phyloP scores from a whole-genome alignment of 2,888 invertebrate species.

The Dastarcus helophoroides region DNA sequence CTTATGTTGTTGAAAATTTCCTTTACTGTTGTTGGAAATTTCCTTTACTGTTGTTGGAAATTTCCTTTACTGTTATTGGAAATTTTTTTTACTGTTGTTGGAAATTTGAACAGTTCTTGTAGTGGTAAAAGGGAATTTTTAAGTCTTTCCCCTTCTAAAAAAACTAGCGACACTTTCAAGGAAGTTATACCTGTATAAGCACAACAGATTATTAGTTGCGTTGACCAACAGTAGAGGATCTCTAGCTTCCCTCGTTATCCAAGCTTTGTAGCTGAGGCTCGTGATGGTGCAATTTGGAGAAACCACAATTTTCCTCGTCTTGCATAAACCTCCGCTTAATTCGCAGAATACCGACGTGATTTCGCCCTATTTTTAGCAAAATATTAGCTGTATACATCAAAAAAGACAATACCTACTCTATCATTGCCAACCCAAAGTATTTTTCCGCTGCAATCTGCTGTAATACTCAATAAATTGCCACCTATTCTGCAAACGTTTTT shows the following conservation, averaged over 20 bases:
- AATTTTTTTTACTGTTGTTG: too few relatives aligned
- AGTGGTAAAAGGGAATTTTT: too few relatives aligned
- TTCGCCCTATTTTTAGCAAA: constrained; percentile 28
- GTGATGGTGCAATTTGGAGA: constrained; percentile 43
- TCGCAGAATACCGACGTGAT: constrained; percentile 32
- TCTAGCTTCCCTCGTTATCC: constrained; percentile 62
- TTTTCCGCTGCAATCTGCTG: constrained; percentile 66
- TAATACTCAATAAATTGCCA: constrained; percentile 53
- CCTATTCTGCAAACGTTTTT: constrained; percentile 49
- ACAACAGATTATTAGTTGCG: constrained; percentile 62
- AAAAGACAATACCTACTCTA: constrained; percentile 37
- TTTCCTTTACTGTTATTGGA: too few relatives aligned
- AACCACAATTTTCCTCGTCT: constrained; percentile 25
- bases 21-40: too few relatives aligned
- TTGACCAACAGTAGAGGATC: constrained; percentile 65
- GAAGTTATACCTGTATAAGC: constrained; percentile 49
- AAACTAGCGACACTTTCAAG: too few relatives aligned
- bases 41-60: too few relatives aligned
- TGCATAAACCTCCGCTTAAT: constrained; percentile 27
- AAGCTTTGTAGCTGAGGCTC: constrained; percentile 66
- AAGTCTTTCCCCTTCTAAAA: too few relatives aligned
- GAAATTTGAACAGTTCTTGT: too few relatives aligned
- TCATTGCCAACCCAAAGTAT: constrained; percentile 78
- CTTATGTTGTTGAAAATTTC: too few relatives aligned
- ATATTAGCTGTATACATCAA: constrained; percentile 1